Conservation (phyloP, 2,888 invertebrate species). For the Bellardia pandia region DNA sequence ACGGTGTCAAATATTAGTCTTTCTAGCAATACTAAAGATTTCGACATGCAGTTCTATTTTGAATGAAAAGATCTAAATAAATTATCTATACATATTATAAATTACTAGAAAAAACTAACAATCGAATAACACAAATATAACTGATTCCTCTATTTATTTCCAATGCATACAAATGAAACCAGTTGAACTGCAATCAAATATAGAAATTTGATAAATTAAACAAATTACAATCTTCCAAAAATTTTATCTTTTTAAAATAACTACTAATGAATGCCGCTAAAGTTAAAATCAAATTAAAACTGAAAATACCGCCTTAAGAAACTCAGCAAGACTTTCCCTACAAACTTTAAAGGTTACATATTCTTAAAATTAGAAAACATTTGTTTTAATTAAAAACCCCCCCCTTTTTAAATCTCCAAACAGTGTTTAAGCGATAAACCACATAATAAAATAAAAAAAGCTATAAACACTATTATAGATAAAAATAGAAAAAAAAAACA, state of each 20-base stretch:
- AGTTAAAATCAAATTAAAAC: not conserved
- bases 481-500: not conserved
- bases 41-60: too few species aligned
- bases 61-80: too few species aligned
- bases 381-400: not conserved
- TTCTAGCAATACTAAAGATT: too few species aligned
- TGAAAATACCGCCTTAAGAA: not conserved
- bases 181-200: not conserved
- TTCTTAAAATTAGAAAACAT: not conserved
- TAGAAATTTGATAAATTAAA: not conserved
- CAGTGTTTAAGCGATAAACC: not conserved
- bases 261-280: not conserved
- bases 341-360: not conserved
- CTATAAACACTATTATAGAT: not conserved
- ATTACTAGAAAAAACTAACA: too few species aligned
- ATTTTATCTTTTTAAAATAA: not conserved
- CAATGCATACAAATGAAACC: not conserved
- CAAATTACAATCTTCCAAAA: not conserved
- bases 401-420: not conserved
- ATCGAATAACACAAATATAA: too few species aligned
- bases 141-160: too few species aligned
- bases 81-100: too few species aligned
- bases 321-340: not conserved
- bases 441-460: not conserved
- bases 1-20: too few species aligned